Conservation (phyloP, 2,113 vertebrate species). For the Thermophis baileyi region DNA sequence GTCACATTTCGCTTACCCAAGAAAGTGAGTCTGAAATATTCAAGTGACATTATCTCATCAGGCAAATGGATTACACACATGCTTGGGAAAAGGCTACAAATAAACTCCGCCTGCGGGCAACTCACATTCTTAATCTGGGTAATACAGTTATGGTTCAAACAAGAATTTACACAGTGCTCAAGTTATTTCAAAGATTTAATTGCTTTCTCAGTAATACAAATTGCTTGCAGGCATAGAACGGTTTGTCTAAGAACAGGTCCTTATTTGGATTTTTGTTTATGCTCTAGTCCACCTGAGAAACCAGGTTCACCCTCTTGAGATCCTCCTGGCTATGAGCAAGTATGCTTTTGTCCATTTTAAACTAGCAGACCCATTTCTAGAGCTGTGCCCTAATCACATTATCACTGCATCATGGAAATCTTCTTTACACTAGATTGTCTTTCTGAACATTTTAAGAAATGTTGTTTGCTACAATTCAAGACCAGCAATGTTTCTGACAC, state of each 20-base stretch:
- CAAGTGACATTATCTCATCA: background rate
- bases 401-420: background rate
- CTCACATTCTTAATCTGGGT: background rate
- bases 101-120: background rate
- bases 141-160: background rate
- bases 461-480: background rate
- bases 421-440: no score
- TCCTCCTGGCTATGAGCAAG: background rate
- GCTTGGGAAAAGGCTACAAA: background rate
- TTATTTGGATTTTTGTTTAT: background rate
- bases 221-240: background rate
- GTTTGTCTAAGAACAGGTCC: background rate
- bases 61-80: background rate
- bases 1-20: background rate
- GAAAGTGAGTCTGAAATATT: background rate
- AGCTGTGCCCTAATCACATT: background rate
- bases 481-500: background rate
- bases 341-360: background rate
- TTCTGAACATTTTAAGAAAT: background rate
- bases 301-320: background rate
- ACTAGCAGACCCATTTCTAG: background rate
- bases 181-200: background rate
- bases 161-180: background rate
- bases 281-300: background rate
- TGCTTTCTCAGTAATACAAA: background rate